Base-by-base conservation (phyloP, 2,888 invertebrate genomes). In the Oscheius sp. region DNA sequence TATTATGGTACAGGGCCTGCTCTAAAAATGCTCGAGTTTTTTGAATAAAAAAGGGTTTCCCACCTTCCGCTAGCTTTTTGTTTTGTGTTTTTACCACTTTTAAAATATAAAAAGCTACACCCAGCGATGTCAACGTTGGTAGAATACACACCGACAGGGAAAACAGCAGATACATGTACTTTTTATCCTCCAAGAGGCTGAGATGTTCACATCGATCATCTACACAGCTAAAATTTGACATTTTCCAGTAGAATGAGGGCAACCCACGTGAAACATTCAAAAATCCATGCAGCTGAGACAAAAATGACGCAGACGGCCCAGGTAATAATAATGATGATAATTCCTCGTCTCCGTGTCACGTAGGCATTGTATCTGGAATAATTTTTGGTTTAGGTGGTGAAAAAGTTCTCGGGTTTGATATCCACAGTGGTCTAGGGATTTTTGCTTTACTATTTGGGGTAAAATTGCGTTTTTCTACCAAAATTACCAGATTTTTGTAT, bases 31-130 rank as follows among this genome's bases (percentile, higher is more conserved):
- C 9, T 7, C 21, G 9, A 21, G 7, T 63, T 18, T 23, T 1
- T 21, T 13, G 6, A 21, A 21, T 35, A n/a, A n/a, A n/a, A n/a
- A n/a, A n/a, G n/a, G n/a, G n/a, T 56, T 18, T 7, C 52, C 29
- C n/a, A 75, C 79, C 76, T 74, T 77, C 75, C 2, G 78, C 75
- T 12, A 87, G 73, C 72, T 84, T 85, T 49, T 77, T 82, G 25
- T 82, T 73, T 69, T 87, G 87, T 2, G 77, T 77, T 0, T 82
- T 77, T 9, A 87, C 86, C 23, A 87, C 81, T 45, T 84, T 85
- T 71, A 87, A 73, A 49, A 87, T 85, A 73, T 87, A 87, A 41
- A 85, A 73, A 13, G 86, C 86, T 0, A 87, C 87, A 13, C 77
- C 77, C 16, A 87, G 75, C 13, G 87, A 88, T 2, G 87, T 87